Base-by-base conservation (phyloP, 2,113 vertebrate species). In the Ranitomeya imitator region DNA sequence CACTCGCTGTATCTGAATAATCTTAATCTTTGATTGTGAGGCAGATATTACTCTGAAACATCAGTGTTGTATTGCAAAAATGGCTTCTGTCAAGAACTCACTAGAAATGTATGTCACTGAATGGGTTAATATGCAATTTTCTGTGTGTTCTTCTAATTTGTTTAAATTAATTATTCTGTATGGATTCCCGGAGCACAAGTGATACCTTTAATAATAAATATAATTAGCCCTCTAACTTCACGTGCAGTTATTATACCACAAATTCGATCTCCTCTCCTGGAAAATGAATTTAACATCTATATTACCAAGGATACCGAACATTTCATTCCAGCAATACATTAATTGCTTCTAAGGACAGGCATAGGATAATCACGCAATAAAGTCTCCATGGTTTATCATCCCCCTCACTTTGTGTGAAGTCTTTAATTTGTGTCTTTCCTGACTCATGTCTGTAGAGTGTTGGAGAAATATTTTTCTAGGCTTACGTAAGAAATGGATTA, bases 231-330 rank as follows among this genome's bases (percentile, higher is more conserved):
- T 77, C 10, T 31, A 55, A 51, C 77, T 79, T 57, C 4, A n/a
- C 14, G 6, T 59, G n/a, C 4, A 71, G 51, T 8, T 15, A 79
- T 86, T 86, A 67, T 67, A 0, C 37, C 18, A 69, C 60, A 52
- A 31, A 52, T 54, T n/a, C 45, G 21, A 52, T 86, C 51, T 79
- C 45, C 51, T 78, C 21, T 23, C 4, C 13, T 23, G 37, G 19
- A 61, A 57, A 52, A 45, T 54, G 26, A 31, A 69, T 87, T 79
- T 71, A 26, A 79, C 15, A 86, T 10, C 23, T 13, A 63, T 26
- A 79, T 81, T 87, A 26, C 63, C 86, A 80, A 59, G 51, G 78
- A 79, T 79, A 87, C 78, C 19, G 51, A 57, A 80, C 69, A 87
- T 59, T 69, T 71, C 19, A 7, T 63, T 54, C 57, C 77, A 80